Evolutionary conservation across 1,140 invertebrate genomes (phyloP).

Genomic region (Anoplophora glabripennis): DNA sequence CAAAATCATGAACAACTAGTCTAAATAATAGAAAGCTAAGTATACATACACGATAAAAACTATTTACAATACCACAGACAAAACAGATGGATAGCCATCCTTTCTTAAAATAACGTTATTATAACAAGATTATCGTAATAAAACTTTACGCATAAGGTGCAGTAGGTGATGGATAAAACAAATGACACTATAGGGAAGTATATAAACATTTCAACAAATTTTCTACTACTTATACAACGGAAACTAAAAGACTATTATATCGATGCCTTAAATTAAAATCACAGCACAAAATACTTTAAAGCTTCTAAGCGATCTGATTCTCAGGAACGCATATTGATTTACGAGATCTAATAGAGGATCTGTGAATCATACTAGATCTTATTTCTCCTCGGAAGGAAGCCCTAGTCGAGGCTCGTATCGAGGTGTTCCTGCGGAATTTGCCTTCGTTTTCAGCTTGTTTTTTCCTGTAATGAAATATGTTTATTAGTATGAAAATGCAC

Average conservation of each 20-base stretch:
- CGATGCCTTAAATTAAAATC: background rate
- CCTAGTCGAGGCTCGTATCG: conserved; percentile 52
- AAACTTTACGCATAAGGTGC: background rate
- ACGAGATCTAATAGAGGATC: conserved; percentile 38
- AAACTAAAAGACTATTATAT: too few species aligned
- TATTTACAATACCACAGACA: conserved; percentile 3
- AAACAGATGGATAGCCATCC: background rate
- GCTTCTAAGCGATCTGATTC: conserved; percentile 13
- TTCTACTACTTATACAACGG: background rate
- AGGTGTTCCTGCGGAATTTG: conserved; percentile 44
- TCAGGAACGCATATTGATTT: conserved; percentile 23
- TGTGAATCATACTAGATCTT: conserved; percentile 63
- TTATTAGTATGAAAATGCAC: background rate
- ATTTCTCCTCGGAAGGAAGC: conserved; percentile 64
- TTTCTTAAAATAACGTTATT: background rate
- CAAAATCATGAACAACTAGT: too few species aligned
- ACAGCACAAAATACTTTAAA: background rate
- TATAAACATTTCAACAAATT: background rate
- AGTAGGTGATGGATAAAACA: background rate
- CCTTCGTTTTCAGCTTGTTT: conserved; percentile 39
- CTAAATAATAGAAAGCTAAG: too few species aligned
- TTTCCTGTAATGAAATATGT: conserved; percentile 32
- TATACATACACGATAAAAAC: too few species aligned
- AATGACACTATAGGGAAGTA: background rate
- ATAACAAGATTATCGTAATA: background rate